Conservation (phyloP, 2,888 invertebrate species). For the Cryptocephalus primarius region DNA sequence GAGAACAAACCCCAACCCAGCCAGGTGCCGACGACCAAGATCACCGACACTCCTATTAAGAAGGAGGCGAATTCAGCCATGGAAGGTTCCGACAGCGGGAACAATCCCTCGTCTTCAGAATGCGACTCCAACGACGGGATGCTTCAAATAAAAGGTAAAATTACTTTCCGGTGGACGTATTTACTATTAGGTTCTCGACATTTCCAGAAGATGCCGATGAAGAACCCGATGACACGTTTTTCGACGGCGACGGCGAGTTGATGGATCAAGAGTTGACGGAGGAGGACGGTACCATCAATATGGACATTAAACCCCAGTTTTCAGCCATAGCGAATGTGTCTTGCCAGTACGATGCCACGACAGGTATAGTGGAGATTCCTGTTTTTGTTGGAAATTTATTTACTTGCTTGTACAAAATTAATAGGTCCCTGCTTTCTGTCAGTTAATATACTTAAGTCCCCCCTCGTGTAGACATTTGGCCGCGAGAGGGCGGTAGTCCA, state of each 20-base stretch:
- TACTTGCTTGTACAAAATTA: too few relatives aligned
- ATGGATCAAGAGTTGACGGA: conserved; percentile 36
- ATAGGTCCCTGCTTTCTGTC: too few relatives aligned
- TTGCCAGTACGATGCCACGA: conserved; percentile 47
- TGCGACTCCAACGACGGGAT: conserved; percentile 34
- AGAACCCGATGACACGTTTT: conserved; percentile 31
- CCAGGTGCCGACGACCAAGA: conserved; percentile 30
- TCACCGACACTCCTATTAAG: conserved; percentile 21
- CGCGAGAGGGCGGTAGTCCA: too few relatives aligned
- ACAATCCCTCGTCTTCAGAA: conserved; percentile 32
- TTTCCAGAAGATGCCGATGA: conserved; percentile 26
- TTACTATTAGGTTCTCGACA: background rate
- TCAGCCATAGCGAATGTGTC: conserved; percentile 53
- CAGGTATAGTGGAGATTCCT: conserved; percentile 19
- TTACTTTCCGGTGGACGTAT: background rate
- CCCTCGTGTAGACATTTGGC: too few relatives aligned
- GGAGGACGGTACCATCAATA: conserved; percentile 29
- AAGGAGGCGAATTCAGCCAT: conserved; percentile 26
- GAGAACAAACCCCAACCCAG: conserved; percentile 32
- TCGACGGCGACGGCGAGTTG: conserved; percentile 33
- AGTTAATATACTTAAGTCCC: too few relatives aligned
- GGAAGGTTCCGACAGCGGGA: conserved; percentile 23
- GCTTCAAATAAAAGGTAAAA: conserved; percentile 25
- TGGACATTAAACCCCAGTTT: conserved; percentile 25
- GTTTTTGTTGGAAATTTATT: too few relatives aligned